Conservation (phyloP, 1,140 invertebrate genomes). For the Drosophila watanabei region DNA sequence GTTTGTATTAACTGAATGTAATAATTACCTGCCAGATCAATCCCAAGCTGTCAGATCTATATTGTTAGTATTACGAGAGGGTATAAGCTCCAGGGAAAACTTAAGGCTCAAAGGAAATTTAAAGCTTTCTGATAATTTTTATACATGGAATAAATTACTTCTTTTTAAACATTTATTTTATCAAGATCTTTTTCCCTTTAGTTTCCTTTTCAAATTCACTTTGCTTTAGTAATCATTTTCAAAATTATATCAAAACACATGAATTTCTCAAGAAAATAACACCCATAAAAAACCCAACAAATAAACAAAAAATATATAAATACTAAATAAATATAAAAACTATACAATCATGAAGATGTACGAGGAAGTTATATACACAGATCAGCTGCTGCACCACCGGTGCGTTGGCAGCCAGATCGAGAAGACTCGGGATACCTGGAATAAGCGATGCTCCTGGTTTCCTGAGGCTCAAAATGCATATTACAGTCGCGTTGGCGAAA, state of each 20-base stretch:
- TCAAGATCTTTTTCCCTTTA: background rate
- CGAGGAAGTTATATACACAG: constrained; percentile 26
- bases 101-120: background rate
- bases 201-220: background rate
- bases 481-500: constrained; percentile 17
- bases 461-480: constrained; percentile 12
- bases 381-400: constrained; percentile 40
- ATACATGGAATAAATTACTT: too few species aligned
- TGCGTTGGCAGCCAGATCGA: constrained; percentile 6
- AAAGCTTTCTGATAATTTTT: background rate
- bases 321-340: background rate
- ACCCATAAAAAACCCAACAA: background rate
- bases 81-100: background rate
- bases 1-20: constrained; percentile 18
- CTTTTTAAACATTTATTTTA: too few species aligned
- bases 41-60: constrained; percentile 38
- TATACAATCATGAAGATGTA: constrained; percentile 4
- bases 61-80: background rate
- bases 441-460: constrained; percentile 28
- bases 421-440: constrained; percentile 28
- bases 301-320: background rate
- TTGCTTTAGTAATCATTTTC: background rate
- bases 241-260: background rate
- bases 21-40: constrained; percentile 19
- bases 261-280: background rate